These are phyloP conservation scores for Falco biarmicus DNA, from an alignment of 2,797 vertebrate species.

Conservation along the genomic window DNA sequence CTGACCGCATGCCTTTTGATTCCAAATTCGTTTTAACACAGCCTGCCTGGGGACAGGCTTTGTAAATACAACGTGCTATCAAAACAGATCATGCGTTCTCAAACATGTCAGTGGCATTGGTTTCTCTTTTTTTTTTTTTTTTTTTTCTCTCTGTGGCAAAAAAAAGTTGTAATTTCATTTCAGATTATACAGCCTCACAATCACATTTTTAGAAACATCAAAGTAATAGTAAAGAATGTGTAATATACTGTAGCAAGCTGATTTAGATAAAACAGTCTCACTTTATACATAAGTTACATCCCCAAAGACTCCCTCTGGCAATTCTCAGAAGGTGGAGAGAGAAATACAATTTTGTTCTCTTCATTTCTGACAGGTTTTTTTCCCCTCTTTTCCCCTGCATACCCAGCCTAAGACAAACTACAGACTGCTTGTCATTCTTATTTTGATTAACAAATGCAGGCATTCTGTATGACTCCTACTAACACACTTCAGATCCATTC, in stretches of 20 bases:
- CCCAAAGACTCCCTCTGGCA: not conserved
- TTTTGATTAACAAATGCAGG: not conserved
- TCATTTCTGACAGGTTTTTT: not conserved
- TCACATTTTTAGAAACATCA: not conserved
- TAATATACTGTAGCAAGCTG: not conserved
- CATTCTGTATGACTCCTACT: not conserved
- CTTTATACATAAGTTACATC: not conserved
- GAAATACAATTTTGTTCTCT: not conserved
- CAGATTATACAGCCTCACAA: not conserved
- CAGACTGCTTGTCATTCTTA: not conserved
- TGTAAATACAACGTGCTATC: slow-evolving; percentile 36
- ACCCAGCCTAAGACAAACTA: not conserved
- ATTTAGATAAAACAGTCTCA: not conserved
- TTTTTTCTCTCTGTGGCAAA: not conserved
- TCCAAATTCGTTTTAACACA: slow-evolving; percentile 14
- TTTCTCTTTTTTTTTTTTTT: not conserved
- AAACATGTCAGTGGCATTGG: not conserved
- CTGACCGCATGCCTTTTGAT: not conserved
- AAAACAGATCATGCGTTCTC: slow-evolving; percentile 33
- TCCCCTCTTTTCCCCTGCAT: accelerated
- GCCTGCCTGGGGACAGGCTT: slow-evolving; percentile 28
- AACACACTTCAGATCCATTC: accelerated
- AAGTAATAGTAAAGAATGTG: not conserved
- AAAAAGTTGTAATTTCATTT: not conserved
- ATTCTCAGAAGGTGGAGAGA: not conserved